Evolutionary conservation across 1,140 invertebrate species (phyloP).

Genomic region (Druon quercuslanigerum): DNA sequence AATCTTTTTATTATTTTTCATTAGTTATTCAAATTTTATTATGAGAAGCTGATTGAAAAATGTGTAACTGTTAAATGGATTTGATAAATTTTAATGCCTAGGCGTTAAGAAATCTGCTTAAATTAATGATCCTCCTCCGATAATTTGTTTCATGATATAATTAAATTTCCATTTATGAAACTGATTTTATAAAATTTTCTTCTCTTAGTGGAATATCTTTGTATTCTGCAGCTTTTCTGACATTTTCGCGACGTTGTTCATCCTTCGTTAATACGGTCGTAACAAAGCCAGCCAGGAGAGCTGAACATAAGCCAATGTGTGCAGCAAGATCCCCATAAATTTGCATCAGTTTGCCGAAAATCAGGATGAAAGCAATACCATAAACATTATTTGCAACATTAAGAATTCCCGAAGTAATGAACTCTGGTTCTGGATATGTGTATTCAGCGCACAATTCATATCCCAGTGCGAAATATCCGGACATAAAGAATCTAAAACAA

Average conservation of each 20-base stretch:
- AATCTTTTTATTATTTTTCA: too few relatives aligned
- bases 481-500: conserved; percentile 81
- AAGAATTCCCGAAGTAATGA: conserved; percentile 80
- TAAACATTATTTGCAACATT: conserved; percentile 82
- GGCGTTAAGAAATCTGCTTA: too few relatives aligned
- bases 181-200: neutral
- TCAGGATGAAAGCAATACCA: conserved; percentile 77
- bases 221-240: conserved; percentile 50
- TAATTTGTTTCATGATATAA: too few relatives aligned
- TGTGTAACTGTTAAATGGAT: too few relatives aligned
- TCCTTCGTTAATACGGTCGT: conserved; percentile 77
- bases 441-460: conserved; percentile 87
- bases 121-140: too few relatives aligned
- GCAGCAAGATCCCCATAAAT: conserved; percentile 59
- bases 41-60: too few relatives aligned
- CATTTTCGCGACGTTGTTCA: conserved; percentile 76
- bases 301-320: conserved; percentile 68
- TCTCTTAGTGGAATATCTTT: conserved; percentile 35
- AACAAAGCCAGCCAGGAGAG: conserved; percentile 75
- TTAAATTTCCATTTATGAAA: too few relatives aligned
- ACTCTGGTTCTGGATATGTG: conserved; percentile 84
- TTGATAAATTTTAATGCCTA: too few relatives aligned
- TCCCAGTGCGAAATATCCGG: conserved; percentile 83
- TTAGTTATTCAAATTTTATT: too few relatives aligned
- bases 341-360: conserved; percentile 58